A percentile compares a stretch with the other conserved stretches of the same genome.
These are phyloP conservation scores for Pycnomerus fuliginosus DNA, from an alignment of 2,888 invertebrate species.

Conservation along the genomic window DNA sequence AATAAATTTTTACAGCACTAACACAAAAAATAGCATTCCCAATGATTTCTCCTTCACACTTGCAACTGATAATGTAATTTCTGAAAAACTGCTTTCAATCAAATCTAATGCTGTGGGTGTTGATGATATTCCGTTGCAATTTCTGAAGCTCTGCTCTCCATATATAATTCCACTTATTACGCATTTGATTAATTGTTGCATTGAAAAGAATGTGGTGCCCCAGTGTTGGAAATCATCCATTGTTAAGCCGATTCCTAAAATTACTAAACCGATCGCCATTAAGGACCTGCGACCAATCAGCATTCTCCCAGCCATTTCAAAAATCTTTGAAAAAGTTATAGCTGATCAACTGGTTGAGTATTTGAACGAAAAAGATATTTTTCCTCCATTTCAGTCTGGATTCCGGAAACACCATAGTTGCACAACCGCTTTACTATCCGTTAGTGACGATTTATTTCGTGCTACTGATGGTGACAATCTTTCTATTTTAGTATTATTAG, in stretches of 20 bases:
- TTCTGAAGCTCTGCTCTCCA: background rate
- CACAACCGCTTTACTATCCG: background rate
- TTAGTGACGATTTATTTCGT: background rate
- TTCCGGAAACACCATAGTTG: background rate
- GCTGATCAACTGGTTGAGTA: background rate
- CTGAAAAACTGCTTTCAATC: too few species aligned
- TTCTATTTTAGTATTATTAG: too few species aligned
- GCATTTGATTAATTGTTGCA: background rate
- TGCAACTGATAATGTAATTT: too few species aligned
- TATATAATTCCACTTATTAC: background rate
- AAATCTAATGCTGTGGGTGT: too few species aligned
- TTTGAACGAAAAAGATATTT: background rate
- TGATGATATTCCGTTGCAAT: background rate
- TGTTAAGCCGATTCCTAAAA: background rate
- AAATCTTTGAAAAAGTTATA: too few species aligned
- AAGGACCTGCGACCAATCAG: background rate
- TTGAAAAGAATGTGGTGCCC: background rate
- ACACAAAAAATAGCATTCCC: too few species aligned
- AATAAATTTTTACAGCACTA: too few species aligned
- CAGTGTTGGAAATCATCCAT: background rate
- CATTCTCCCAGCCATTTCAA: too few species aligned
- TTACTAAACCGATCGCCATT: background rate
- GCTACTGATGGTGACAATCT: too few species aligned
- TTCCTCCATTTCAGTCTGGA: background rate
- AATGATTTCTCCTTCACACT: too few species aligned